Evolutionary conservation across 2,113 vertebrate species (phyloP), one percentile per base, ranked within the genome.

Genomic region (Cnemophilus loriae): DNA sequence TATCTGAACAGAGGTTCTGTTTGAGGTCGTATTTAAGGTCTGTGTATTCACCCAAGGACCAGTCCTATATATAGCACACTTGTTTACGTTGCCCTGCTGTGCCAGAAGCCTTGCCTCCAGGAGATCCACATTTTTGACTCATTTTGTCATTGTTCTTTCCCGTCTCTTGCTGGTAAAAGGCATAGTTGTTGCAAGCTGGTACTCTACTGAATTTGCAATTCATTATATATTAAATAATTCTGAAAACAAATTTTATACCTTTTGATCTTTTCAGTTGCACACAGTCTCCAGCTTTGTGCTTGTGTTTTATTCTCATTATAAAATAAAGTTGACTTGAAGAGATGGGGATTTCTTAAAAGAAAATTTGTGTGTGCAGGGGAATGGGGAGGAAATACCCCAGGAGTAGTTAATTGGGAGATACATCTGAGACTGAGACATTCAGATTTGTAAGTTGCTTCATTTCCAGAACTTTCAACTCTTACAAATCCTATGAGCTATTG

Each of bases 31-130:
- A 60, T 82, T 88, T 87, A 84, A 56, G 69, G 86, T 64, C 37
- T 80, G 53, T 81, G 53, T 84, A 44, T 68, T 86, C 83, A 88
- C 52, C 30, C 47, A 63, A 86, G 73, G 60, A 78, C 21, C 53
- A 27, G 30, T 61, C 73, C 77, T 94, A 84, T 89, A 90, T 92
- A 82, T 65, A 94, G 84, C 50, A 14, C 27, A 11, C 37, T 86
- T 89, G 65, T 83, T 96, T 96, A 42, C 71, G 44, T 94, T 95
- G 57, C 49, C 76, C 65, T 90, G 88, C 90, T 92, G 69, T 46
- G 73, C 65, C 89, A 89, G 89, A 90, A 94, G 65, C 46, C 28
- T 44, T 65, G 77, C 71, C 60, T 84, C 46, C 61, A 68, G 83
- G 87, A 96, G 41, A 68, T 60, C 49, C 4, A 4, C 27, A 1